These are phyloP conservation scores for Garrulus glandarius DNA, from an alignment of 2,797 vertebrate species.

Conservation along the genomic window DNA sequence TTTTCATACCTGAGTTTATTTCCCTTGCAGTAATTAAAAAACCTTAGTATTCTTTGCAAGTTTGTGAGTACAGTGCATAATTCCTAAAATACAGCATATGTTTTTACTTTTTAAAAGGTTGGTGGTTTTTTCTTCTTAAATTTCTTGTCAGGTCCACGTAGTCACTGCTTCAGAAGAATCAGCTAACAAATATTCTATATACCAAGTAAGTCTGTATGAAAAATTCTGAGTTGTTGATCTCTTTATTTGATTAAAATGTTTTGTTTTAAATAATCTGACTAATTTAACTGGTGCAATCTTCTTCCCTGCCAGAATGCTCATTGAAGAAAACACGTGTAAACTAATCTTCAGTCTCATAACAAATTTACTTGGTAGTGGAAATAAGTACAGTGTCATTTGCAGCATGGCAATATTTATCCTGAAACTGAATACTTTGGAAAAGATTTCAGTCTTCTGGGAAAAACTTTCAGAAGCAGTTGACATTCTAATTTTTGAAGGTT, in stretches of 20 bases:
- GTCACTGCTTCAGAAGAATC: constrained; percentile 73
- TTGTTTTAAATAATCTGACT: background rate
- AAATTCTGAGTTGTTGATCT: background rate
- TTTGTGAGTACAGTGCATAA: background rate
- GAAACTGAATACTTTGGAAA: background rate
- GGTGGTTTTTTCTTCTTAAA: background rate
- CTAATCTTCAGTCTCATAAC: background rate
- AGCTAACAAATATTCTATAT: constrained; percentile 62
- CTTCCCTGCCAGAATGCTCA: background rate
- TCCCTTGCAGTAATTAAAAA: background rate
- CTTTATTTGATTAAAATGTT: background rate
- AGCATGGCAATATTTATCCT: background rate
- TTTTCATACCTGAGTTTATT: background rate
- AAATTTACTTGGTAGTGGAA: constrained; percentile 1
- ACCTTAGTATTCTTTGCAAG: background rate
- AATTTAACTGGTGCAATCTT: background rate
- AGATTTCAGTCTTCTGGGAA: background rate
- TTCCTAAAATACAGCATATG: background rate
- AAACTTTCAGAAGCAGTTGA: background rate
- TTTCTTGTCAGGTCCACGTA: constrained; percentile 71
- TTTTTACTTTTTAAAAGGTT: background rate
- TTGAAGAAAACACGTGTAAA: background rate
- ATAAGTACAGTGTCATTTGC: background rate
- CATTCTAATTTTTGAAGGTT: background rate
- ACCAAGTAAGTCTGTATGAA: constrained; percentile 71